phyloP scores from a whole-genome alignment of 2,113 vertebrate species.

The Sitta europaea region DNA sequence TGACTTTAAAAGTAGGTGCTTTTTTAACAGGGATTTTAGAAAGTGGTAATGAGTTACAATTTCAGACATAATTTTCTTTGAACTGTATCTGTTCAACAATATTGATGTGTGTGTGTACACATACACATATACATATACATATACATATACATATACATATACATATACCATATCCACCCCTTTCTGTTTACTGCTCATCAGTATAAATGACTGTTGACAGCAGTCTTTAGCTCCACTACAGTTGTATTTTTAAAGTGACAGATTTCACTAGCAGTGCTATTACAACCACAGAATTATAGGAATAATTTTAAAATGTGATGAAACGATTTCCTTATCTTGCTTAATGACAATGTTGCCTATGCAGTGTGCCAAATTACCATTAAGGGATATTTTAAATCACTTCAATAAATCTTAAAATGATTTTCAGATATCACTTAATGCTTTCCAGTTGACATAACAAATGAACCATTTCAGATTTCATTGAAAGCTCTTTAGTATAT shows the following conservation, averaged over 20 bases:
- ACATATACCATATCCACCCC: not conserved
- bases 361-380: slow-evolving; percentile 55
- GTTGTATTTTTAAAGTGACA: slow-evolving; percentile 15
- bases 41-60: not conserved
- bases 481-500: slow-evolving; percentile 69
- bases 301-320: slow-evolving; percentile 55
- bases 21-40: not conserved
- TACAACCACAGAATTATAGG: not conserved
- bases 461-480: slow-evolving; percentile 70
- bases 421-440: slow-evolving; percentile 74
- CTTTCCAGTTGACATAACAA: slow-evolving; percentile 71
- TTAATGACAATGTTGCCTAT: slow-evolving; percentile 61
- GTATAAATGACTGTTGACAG: not conserved
- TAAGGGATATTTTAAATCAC: slow-evolving; percentile 69
- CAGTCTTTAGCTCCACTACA: not conserved
- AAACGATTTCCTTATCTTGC: slow-evolving; percentile 55
- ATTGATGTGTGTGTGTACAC: not conserved
- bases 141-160: too few relatives aligned
- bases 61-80: not conserved
- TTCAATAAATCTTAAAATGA: slow-evolving; percentile 69
- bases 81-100: not conserved
- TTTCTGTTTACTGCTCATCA: not conserved
- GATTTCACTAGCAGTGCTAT: not conserved
- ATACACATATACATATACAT: not conserved
- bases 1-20: not conserved